phyloP scores from a whole-genome alignment of 2,888 invertebrate species.

The Lagria hirta region DNA sequence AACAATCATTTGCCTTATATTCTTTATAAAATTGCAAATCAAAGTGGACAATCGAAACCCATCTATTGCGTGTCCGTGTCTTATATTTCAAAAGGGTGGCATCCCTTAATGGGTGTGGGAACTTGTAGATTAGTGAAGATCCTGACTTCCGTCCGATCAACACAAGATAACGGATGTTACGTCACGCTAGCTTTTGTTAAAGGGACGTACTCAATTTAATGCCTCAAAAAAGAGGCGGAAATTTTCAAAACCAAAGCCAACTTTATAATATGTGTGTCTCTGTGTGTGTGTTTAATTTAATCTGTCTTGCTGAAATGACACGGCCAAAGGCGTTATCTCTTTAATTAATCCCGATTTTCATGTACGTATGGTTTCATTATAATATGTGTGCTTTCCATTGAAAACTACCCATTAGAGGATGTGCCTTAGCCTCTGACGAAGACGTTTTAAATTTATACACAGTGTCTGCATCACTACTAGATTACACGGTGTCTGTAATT shows the following conservation, averaged over 20 bases:
- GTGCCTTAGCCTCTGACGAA: too few relatives aligned
- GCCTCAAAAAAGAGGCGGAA: slow-evolving; percentile 6
- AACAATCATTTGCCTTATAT: too few relatives aligned
- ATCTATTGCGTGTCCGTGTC: slow-evolving; percentile 20
- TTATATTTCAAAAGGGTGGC: slow-evolving; percentile 24
- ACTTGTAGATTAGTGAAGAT: slow-evolving; percentile 48
- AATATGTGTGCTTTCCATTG: too few relatives aligned
- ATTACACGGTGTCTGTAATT: too few relatives aligned
- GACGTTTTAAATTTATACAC: too few relatives aligned
- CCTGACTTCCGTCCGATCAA: slow-evolving; percentile 46
- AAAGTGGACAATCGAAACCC: slow-evolving; percentile 16
- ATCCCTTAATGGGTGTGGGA: slow-evolving; percentile 49
- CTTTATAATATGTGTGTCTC: not conserved
- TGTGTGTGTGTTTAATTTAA: slow-evolving; percentile 30
- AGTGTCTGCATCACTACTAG: too few relatives aligned
- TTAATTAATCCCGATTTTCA: slow-evolving; percentile 39
- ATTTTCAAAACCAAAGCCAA: not conserved
- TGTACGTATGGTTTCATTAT: slow-evolving; percentile 29
- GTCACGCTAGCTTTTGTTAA: slow-evolving; percentile 30
- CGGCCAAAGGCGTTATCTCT: slow-evolving; percentile 37
- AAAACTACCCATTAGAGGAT: too few relatives aligned
- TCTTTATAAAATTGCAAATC: slow-evolving; percentile 10
- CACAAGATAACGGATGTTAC: slow-evolving; percentile 40
- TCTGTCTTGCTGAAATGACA: slow-evolving; percentile 34
- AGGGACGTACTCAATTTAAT: slow-evolving; percentile 22